phyloP scores from a whole-genome alignment of 2,888 invertebrate genomes.

The Heliothis peltigera region DNA sequence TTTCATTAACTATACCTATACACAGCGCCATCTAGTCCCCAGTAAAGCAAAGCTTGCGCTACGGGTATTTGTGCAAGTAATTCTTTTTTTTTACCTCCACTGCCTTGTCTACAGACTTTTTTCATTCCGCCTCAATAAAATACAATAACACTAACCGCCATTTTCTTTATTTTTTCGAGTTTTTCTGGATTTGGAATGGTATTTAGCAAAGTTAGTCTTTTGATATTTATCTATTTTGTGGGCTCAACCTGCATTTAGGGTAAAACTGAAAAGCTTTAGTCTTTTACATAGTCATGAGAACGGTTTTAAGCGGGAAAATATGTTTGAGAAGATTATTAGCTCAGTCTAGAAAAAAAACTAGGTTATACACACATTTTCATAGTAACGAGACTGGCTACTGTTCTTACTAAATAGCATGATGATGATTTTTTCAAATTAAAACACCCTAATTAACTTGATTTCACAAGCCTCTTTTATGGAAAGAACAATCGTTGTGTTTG shows the following conservation, averaged over 20 bases:
- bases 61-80: no score
- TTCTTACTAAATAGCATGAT: not conserved
- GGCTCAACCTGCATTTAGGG: constrained; percentile 32
- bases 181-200: not conserved
- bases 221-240: not conserved
- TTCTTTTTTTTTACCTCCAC: no score
- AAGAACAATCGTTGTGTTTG: no score
- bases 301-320: constrained; percentile 32
- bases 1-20: no score
- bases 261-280: constrained; percentile 51
- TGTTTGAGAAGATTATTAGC: constrained; percentile 48
- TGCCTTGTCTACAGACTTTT: no score
- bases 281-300: constrained; percentile 52
- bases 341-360: constrained; percentile 16
- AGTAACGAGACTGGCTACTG: not conserved
- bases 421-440: not conserved
- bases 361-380: not conserved
- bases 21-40: no score
- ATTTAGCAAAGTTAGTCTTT: constrained; percentile 6
- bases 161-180: no score
- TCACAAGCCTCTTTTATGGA: not conserved
- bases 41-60: no score
- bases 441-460: not conserved
- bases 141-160: not conserved
- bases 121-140: not conserved